phyloP scores from a whole-genome alignment of 2,113 vertebrate species.

The Sialia sialis region DNA sequence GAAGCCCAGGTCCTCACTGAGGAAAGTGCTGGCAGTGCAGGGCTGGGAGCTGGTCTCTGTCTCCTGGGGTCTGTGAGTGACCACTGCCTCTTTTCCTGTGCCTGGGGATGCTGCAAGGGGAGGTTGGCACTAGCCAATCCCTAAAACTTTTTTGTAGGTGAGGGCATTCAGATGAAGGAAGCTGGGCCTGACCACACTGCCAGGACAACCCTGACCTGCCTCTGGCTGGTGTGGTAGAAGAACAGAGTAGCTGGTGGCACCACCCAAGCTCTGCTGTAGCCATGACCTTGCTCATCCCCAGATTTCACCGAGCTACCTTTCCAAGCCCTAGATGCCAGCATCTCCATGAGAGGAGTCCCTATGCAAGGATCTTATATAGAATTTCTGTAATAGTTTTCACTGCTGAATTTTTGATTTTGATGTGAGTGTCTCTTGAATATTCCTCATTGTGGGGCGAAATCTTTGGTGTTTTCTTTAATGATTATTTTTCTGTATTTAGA shows the following conservation, averaged over 20 bases:
- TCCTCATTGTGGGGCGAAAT: not conserved
- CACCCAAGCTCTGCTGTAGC: not conserved
- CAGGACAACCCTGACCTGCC: not conserved
- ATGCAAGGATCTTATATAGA: not conserved
- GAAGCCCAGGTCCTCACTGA: not conserved
- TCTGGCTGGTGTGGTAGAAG: not conserved
- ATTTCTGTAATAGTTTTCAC: not conserved
- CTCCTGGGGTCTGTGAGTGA: accelerated
- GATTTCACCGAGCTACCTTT: not conserved
- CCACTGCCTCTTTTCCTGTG: not conserved
- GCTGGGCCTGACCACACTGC: not conserved
- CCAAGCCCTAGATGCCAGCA: not conserved
- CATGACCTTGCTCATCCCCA: not conserved
- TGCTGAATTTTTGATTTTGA: not conserved
- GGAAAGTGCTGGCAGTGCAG: not conserved
- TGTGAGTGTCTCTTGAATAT: not conserved
- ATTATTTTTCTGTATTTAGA: not conserved
- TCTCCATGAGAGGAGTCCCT: not conserved
- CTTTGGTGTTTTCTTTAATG: not conserved
- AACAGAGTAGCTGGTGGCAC: not conserved
- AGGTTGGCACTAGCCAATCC: not conserved
- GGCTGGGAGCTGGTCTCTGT: not conserved
- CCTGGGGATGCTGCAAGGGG: not conserved
- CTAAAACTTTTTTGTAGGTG: not conserved
- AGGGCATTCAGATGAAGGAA: not conserved